Evolutionary conservation across 2,888 invertebrate species (phyloP).

Genomic region (Agrotis puta): DNA sequence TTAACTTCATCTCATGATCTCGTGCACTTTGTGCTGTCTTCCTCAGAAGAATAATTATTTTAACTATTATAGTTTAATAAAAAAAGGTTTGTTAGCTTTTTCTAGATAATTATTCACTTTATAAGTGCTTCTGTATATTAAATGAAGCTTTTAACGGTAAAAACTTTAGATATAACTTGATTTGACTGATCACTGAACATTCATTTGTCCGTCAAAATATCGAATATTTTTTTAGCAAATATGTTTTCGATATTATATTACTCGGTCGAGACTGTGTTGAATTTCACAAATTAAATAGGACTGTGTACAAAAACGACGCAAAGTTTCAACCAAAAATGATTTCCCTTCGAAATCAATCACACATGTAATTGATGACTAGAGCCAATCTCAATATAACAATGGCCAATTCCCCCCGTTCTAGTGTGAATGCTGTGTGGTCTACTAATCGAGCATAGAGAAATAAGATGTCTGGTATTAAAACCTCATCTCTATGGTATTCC

Average conservation of each 20-base stretch:
- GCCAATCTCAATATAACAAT: constrained; percentile 77
- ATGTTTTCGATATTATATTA: not conserved
- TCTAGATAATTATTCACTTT: not conserved
- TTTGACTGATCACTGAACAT: not conserved
- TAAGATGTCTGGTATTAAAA: constrained; percentile 80
- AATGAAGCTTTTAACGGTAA: not conserved
- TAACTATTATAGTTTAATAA: constrained; percentile 24
- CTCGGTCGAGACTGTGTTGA: not conserved
- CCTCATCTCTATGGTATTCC: constrained; percentile 78
- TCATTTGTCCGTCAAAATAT: not conserved
- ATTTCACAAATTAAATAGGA: constrained; percentile 31
- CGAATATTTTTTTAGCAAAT: not conserved
- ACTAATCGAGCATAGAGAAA: constrained; percentile 77
- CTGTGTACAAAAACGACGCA: constrained; percentile 16
- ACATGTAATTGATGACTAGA: constrained; percentile 64
- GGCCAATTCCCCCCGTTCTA: constrained; percentile 74
- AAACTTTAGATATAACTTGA: not conserved
- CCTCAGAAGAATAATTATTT: constrained; percentile 11
- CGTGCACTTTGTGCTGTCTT: constrained; percentile 24
- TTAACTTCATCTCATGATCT: constrained; percentile 58
- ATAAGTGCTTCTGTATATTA: not conserved
- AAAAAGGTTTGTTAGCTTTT: constrained; percentile 23
- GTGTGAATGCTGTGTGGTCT: constrained; percentile 74
- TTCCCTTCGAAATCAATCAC: constrained; percentile 61
- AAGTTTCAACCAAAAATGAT: constrained; percentile 29